Conservation (phyloP, 2,113 vertebrate genomes). For the Leptocoma aspasia region DNA sequence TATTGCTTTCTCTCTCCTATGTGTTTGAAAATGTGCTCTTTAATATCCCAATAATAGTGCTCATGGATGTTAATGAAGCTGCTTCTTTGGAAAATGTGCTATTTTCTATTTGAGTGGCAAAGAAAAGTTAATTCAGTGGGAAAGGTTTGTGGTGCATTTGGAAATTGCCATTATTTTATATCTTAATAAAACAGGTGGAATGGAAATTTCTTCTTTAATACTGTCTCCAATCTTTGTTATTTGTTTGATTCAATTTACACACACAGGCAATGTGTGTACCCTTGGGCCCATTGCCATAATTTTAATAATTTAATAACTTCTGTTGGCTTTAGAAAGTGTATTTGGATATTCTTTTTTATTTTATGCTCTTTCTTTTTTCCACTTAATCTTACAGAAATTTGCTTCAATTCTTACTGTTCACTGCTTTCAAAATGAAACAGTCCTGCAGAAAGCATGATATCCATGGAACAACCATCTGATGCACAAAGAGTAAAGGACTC, state of each 20-base stretch:
- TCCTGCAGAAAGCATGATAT: not conserved
- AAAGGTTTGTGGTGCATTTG: not conserved
- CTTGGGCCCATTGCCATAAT: not conserved
- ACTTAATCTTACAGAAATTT: not conserved
- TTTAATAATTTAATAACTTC: not conserved
- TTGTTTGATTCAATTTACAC: not conserved
- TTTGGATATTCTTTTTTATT: not conserved
- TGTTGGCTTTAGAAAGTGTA: not conserved
- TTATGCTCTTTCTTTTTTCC: not conserved
- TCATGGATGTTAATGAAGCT: not conserved
- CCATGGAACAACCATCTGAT: not conserved
- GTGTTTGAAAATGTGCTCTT: not conserved
- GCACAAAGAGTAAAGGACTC: not conserved
- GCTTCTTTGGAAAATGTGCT: not conserved
- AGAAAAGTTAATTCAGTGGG: not conserved
- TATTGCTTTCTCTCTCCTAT: not conserved
- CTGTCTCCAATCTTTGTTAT: not conserved
- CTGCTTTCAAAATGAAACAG: not conserved
- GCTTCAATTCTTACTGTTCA: not conserved
- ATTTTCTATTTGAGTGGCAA: not conserved
- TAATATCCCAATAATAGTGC: not conserved
- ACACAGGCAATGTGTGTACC: not conserved
- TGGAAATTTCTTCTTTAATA: not conserved
- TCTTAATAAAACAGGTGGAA: not conserved
- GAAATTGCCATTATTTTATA: not conserved